These are phyloP conservation scores for Pararge aegeria DNA, from an alignment of 1,140 invertebrate genomes.

Conservation along the genomic window DNA sequence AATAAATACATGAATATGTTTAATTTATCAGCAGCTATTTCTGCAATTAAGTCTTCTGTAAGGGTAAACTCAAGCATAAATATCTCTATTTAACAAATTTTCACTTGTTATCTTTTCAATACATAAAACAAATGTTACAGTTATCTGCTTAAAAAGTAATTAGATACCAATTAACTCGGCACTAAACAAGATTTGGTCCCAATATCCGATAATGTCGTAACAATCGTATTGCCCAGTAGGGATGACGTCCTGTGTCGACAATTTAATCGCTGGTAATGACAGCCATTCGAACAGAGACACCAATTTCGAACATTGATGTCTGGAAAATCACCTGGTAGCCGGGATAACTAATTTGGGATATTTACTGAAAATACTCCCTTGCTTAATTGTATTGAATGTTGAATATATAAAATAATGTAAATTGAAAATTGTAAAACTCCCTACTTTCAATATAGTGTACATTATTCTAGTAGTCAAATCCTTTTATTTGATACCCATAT, in stretches of 20 bases:
- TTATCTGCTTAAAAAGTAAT: background rate
- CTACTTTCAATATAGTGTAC: no score
- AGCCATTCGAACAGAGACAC: conserved; percentile 30
- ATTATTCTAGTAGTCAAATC: no score
- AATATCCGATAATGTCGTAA: conserved; percentile 13
- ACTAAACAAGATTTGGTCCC: background rate
- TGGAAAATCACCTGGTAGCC: conserved; percentile 31
- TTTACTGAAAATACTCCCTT: background rate
- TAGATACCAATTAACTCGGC: background rate
- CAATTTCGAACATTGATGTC: conserved; percentile 33
- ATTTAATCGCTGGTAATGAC: conserved; percentile 35
- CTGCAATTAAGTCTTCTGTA: no score
- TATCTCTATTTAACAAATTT: no score
- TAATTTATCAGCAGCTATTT: no score
- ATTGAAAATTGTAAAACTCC: no score
- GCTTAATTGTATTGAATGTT: no score
- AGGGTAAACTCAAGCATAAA: no score
- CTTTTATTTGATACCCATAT: no score
- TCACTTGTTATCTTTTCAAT: no score
- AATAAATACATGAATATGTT: no score
- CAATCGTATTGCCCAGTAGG: conserved; percentile 17
- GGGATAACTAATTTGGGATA: conserved; percentile 14
- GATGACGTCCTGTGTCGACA: conserved; percentile 30
- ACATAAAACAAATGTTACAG: background rate
- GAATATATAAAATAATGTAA: no score